phyloP scores from a whole-genome alignment of 2,888 invertebrate genomes.

The Octonoba sinensis region DNA sequence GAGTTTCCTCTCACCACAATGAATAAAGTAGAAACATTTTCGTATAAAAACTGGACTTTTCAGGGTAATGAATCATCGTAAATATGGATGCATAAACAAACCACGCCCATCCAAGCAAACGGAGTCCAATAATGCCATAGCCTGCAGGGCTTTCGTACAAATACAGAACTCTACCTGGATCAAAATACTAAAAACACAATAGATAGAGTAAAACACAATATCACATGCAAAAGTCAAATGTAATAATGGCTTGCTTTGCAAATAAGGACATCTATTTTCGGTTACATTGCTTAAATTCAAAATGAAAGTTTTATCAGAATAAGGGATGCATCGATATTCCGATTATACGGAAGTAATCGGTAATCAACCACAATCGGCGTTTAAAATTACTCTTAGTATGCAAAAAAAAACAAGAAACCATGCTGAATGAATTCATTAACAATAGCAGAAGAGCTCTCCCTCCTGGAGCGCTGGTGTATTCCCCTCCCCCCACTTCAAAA shows the following conservation, averaged over 20 bases:
- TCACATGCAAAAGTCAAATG: neutral
- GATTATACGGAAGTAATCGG: neutral
- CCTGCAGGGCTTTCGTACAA: conserved; percentile 92
- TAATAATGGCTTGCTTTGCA: no score
- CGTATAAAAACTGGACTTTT: conserved; percentile 86
- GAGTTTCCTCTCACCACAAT: conserved; percentile 77
- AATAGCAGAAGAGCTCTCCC: no score
- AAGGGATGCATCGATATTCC: neutral
- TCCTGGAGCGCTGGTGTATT: no score
- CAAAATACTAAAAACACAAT: conserved; percentile 79
- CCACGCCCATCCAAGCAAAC: conserved; percentile 85
- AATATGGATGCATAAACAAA: conserved; percentile 80
- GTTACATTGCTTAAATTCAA: no score
- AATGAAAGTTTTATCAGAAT: no score
- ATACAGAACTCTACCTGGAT: conserved; percentile 90
- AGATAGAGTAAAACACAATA: conserved; percentile 63
- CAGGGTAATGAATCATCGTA: conserved; percentile 86
- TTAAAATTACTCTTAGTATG: no score
- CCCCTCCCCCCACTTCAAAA: no score
- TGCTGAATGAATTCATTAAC: no score
- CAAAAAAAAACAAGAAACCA: no score
- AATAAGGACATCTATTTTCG: no score
- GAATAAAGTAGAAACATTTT: conserved; percentile 86
- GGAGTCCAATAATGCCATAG: conserved; percentile 82
- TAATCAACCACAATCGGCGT: neutral